These are phyloP conservation scores for Drosophila mulleri DNA, from an alignment of 2,888 invertebrate species.

Conservation along the genomic window DNA sequence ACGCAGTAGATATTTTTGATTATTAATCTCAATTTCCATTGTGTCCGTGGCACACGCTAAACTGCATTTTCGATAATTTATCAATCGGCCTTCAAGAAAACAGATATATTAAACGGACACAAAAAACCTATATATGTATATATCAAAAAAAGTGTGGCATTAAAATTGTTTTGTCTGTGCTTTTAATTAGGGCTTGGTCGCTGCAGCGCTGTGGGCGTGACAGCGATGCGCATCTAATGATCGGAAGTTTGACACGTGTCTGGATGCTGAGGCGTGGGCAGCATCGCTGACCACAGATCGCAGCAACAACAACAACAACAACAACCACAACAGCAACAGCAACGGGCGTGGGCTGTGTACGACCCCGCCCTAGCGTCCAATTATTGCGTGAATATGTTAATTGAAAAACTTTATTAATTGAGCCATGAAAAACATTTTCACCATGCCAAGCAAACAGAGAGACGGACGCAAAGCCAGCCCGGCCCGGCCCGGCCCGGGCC, in stretches of 20 bases:
- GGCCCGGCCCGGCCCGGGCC: too few relatives aligned
- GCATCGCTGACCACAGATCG: slow-evolving; percentile 23
- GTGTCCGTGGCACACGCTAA: slow-evolving; percentile 73
- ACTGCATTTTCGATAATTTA: slow-evolving; percentile 75
- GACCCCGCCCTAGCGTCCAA: slow-evolving; percentile 48
- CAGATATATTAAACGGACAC: slow-evolving; percentile 2
- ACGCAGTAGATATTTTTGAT: slow-evolving; percentile 59
- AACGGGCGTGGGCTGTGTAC: slow-evolving; percentile 38
- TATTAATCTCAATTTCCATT: slow-evolving; percentile 76
- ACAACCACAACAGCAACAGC: slow-evolving; percentile 5
- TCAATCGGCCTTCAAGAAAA: slow-evolving; percentile 46
- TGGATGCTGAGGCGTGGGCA: slow-evolving; percentile 36
- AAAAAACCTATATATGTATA: slow-evolving; percentile 4
- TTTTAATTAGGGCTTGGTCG: slow-evolving; percentile 68
- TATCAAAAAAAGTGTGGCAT: slow-evolving; percentile 41
- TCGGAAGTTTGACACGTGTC: slow-evolving; percentile 79
- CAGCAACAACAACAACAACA: background rate
- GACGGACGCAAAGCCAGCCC: background rate
- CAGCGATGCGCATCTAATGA: slow-evolving; percentile 69
- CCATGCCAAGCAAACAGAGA: slow-evolving; percentile 22
- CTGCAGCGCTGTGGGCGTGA: slow-evolving; percentile 57
- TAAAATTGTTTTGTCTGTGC: slow-evolving; percentile 72
- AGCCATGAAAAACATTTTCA: slow-evolving; percentile 69
- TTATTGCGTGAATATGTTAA: slow-evolving; percentile 81
- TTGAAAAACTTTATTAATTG: slow-evolving; percentile 73